Conservation (phyloP, 1,140 invertebrate species). For the Brachionus calyciflorus region DNA sequence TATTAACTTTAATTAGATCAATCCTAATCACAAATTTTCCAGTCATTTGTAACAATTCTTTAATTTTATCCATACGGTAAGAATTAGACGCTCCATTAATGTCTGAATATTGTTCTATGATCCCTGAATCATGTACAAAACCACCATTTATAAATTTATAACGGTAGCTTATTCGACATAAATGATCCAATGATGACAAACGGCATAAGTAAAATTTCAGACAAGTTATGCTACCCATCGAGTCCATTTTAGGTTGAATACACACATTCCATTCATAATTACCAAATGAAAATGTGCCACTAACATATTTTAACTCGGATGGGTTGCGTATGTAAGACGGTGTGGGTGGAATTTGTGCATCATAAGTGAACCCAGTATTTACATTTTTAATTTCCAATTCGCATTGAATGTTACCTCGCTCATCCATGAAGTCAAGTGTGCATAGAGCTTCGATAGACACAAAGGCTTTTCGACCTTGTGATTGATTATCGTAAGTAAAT, state of each 20-base stretch:
- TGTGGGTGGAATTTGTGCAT: slow-evolving; percentile 64
- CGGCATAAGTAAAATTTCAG: slow-evolving; percentile 69
- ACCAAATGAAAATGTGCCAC: slow-evolving; percentile 71
- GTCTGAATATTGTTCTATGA: slow-evolving; percentile 67
- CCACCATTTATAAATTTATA: slow-evolving; percentile 73
- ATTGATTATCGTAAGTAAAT: slow-evolving; percentile 73
- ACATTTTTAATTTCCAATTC: slow-evolving; percentile 76
- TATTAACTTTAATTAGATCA: slow-evolving; percentile 28
- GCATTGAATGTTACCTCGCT: slow-evolving; percentile 77
- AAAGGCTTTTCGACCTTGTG: slow-evolving; percentile 75
- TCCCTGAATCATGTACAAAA: slow-evolving; percentile 71
- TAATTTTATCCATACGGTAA: slow-evolving; percentile 41
- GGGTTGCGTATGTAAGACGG: slow-evolving; percentile 37
- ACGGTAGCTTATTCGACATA: slow-evolving; percentile 71
- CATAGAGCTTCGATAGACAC: slow-evolving; percentile 75
- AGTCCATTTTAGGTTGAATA: slow-evolving; percentile 67
- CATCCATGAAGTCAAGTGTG: slow-evolving; percentile 73
- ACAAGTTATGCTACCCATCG: slow-evolving; percentile 61
- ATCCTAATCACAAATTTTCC: slow-evolving; percentile 40
- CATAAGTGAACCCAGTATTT: slow-evolving; percentile 72
- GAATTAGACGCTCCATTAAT: slow-evolving; percentile 38
- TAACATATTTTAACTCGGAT: slow-evolving; percentile 65
- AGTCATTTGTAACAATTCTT: slow-evolving; percentile 25
- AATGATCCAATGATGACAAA: slow-evolving; percentile 76
- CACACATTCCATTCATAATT: slow-evolving; percentile 81